Base-by-base conservation (phyloP, 2,797 vertebrate species). In the Pipistrellus pipistrellus region DNA sequence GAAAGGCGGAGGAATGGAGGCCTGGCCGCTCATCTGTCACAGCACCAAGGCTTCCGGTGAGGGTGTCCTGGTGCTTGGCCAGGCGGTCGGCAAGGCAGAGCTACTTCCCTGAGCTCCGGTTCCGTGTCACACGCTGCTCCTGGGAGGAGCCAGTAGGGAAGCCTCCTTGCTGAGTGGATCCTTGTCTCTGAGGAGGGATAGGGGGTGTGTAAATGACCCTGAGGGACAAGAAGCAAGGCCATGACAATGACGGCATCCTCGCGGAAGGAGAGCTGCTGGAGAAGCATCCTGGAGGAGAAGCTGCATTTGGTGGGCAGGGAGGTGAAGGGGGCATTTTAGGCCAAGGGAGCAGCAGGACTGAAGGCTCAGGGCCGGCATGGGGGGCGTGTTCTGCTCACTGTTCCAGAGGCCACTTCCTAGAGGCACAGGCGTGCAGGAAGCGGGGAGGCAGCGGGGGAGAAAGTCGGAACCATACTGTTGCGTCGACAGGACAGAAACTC, bases 401-500 rank as follows among this genome's bases (percentile, higher is more conserved):
- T 32, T 35, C 59, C 13, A 7, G 68, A 32, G 23, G n/a, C 6
- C 8, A 0, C 9, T 20, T 85, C 41, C 73, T 53, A 13, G 77
- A 64, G 30, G 38, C 7, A 1, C 0, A 7, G 73, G 9, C 3
- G 0, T 0, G 3, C 2, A 38, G 69, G 38, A 17, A 35, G 21
- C 12, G 21, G 9, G 53, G 6, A 62, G 27, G 12, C 25, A 62
- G 59, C 27, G 17, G 55, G 1, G n/a, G 59, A n/a, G 35, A 27
- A 53, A 30, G 55, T 30, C 2, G 14, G 13, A 25, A 17, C 20
- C 23, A 5, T 21, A 1, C 9, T 3, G 11, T 13, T 20, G 51
- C 12, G 30, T n/a, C 46, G 51, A 20, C n/a, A 1, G 64, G 27
- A 69, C 21, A 75, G 89, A 68, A 69, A 69, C 9, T 78, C 30